Evolutionary conservation across 2,113 vertebrate species (phyloP).

Genomic region (Syngnathus scovelli): DNA sequence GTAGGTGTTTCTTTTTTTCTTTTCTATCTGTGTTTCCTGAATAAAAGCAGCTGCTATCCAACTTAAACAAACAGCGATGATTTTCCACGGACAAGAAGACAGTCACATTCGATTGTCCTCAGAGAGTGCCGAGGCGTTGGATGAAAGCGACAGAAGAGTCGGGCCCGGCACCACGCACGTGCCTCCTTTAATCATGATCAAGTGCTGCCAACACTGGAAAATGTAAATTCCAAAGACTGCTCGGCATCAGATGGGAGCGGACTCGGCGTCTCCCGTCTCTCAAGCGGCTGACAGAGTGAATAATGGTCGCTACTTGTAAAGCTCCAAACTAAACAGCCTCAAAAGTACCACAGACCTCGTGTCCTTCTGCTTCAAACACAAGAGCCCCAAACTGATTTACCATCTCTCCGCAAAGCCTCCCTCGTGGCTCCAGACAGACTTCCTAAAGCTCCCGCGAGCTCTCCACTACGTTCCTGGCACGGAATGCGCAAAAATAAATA

Average conservation of each 20-base stretch:
- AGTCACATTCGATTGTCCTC: slow-evolving; percentile 29
- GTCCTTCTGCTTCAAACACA: not conserved
- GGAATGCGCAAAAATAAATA: slow-evolving; percentile 54
- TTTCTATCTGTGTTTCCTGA: slow-evolving; percentile 18
- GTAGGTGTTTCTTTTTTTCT: slow-evolving; percentile 17
- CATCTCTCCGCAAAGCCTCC: slow-evolving; percentile 23
- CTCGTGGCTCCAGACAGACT: slow-evolving; percentile 23
- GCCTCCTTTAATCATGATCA: slow-evolving; percentile 64
- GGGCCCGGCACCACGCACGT: slow-evolving; percentile 46
- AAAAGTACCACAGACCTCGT: not conserved
- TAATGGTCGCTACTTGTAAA: slow-evolving; percentile 36
- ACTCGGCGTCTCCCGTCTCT: slow-evolving; percentile 16
- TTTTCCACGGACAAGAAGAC: slow-evolving; percentile 29
- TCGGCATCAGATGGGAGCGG: slow-evolving; percentile 37
- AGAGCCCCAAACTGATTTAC: slow-evolving; percentile 30
- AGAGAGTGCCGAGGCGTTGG: slow-evolving; percentile 28
- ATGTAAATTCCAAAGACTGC: slow-evolving; percentile 51
- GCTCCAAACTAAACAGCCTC: not conserved
- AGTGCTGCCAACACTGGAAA: slow-evolving; percentile 49
- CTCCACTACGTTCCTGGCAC: slow-evolving; percentile 50
- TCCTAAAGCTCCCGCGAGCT: slow-evolving; percentile 33
- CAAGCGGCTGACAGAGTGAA: slow-evolving; percentile 48
- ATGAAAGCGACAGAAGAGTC: slow-evolving; percentile 44
- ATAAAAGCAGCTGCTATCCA: slow-evolving; percentile 35
- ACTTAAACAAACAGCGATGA: slow-evolving; percentile 15